Percentiles rank a stretch among this genome's conserved stretches.
Evolutionary conservation across 2,888 invertebrate species (phyloP).

Genomic region (Sclerodermus sp.): DNA sequence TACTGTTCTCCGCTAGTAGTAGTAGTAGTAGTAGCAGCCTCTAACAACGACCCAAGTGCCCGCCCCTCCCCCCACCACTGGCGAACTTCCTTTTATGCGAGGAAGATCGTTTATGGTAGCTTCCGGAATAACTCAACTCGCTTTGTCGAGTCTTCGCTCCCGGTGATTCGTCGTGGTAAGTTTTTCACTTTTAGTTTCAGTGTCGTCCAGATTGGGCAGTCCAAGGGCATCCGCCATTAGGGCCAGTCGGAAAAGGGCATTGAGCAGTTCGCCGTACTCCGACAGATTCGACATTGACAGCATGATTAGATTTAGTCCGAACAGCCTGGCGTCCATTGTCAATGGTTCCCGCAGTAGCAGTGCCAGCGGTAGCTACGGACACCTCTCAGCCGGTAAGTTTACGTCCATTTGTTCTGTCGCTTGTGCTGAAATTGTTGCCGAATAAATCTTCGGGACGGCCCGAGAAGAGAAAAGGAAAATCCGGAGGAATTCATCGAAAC

Average conservation of each 20-base stretch:
- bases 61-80: background rate
- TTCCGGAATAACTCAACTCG: background rate
- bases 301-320: constrained; percentile 93
- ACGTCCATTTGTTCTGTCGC: background rate
- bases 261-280: constrained; percentile 93
- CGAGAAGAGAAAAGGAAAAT: too few relatives aligned
- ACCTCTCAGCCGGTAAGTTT: constrained; percentile 82
- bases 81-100: background rate
- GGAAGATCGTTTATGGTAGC: background rate
- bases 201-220: constrained; percentile 66
- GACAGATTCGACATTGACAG: constrained; percentile 95
- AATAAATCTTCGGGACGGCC: background rate
- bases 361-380: constrained; percentile 94
- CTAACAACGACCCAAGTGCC: too few relatives aligned
- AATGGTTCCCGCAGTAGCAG: constrained; percentile 85
- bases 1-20: too few relatives aligned
- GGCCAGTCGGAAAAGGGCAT: constrained; percentile 84
- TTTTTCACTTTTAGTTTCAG: constrained; percentile 43
- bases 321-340: constrained; percentile 80
- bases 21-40: too few relatives aligned
- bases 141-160: background rate
- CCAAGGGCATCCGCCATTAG: constrained; percentile 64
- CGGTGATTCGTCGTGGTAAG: constrained; percentile 25
- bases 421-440: background rate
- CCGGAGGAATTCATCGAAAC: too few relatives aligned